Percentiles rank a stretch among this genome's conserved stretches.
phyloP scores from a whole-genome alignment of 2,797 vertebrate genomes.

The Moxostoma hubbsi region DNA sequence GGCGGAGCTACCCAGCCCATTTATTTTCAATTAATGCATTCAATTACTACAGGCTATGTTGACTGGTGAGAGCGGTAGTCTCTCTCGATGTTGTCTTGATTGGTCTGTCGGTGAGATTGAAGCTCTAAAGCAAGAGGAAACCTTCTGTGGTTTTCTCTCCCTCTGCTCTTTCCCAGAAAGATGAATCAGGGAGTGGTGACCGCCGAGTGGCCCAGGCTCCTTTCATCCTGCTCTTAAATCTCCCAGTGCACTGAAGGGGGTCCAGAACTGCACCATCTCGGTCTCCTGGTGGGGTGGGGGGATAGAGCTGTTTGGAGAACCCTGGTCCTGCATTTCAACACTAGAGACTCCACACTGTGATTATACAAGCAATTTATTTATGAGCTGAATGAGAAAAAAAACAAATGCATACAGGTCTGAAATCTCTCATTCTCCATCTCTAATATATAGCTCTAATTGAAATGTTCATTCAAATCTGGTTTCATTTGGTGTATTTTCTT shows the following conservation, averaged over 20 bases:
- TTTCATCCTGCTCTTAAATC: slow-evolving; percentile 66
- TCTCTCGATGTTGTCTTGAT: slow-evolving; percentile 25
- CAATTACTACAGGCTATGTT: no score
- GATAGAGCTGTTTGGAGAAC: slow-evolving; percentile 61
- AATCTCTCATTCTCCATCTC: no score
- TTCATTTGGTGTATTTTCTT: no score
- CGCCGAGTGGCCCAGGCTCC: slow-evolving; percentile 67
- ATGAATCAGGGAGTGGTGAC: slow-evolving; percentile 76
- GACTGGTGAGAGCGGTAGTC: no score
- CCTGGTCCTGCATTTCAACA: slow-evolving; percentile 54
- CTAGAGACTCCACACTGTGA: slow-evolving; percentile 4
- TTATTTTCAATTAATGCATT: no score
- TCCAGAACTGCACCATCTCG: slow-evolving; percentile 51
- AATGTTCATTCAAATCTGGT: no score
- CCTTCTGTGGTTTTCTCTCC: slow-evolving; percentile 58
- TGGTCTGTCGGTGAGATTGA: slow-evolving; percentile 22
- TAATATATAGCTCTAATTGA: no score
- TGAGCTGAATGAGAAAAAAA: background rate
- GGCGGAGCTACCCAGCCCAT: no score
- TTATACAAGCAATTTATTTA: slow-evolving; percentile 24
- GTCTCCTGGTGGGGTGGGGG: slow-evolving; percentile 4
- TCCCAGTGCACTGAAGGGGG: slow-evolving; percentile 54
- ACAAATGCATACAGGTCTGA: no score
- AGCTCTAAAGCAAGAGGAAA: slow-evolving; percentile 55
- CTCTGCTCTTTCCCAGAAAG: slow-evolving; percentile 70